Percentiles rank a stretch among this genome's conserved stretches.
Conservation (phyloP, 2,797 vertebrate species). For the Taeniopygia guttata region DNA sequence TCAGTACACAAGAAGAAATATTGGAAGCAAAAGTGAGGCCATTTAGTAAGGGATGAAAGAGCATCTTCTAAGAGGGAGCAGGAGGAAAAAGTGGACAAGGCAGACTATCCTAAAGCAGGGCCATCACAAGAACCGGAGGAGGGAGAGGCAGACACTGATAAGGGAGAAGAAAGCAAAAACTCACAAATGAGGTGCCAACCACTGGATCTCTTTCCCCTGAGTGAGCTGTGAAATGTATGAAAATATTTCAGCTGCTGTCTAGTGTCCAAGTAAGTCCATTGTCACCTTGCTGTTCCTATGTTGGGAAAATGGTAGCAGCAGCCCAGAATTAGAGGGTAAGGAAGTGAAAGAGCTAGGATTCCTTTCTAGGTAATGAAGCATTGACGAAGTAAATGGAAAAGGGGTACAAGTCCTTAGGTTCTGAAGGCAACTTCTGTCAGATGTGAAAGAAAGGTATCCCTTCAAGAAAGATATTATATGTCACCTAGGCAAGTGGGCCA, state of each 20-base stretch:
- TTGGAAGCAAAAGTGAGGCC: neutral
- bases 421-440: neutral
- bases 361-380: neutral
- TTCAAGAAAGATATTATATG: neutral
- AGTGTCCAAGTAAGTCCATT: neutral
- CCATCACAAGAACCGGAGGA: neutral
- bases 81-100: neutral
- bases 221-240: neutral
- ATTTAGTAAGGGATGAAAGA: neutral
- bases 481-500: neutral
- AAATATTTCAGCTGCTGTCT: neutral
- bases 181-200: neutral
- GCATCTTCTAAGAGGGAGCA: neutral
- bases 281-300: neutral
- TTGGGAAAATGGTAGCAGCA: neutral
- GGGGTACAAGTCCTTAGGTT: neutral
- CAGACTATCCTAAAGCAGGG: neutral
- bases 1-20: neutral
- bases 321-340: neutral
- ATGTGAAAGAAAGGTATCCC: neutral
- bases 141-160: neutral
- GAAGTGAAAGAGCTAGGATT: neutral
- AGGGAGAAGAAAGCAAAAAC: neutral
- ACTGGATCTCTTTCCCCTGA: neutral
- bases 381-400: neutral